Evolutionary conservation across 2,113 vertebrate genomes (phyloP).

Genomic region (Cryptomyrus ogoouensis): DNA sequence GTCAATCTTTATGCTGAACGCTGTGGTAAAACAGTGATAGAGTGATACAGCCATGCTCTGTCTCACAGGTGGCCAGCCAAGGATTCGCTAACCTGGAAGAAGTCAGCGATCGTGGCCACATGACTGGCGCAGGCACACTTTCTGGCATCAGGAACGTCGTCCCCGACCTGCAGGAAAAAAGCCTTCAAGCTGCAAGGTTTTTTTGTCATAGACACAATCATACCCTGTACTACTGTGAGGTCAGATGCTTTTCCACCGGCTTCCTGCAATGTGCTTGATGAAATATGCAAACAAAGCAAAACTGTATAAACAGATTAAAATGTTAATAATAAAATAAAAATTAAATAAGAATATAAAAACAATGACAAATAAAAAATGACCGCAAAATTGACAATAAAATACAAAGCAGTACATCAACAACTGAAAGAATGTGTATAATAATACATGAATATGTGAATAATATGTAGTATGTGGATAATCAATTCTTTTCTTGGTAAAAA

Average conservation of each 20-base stretch:
- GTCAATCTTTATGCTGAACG: background rate
- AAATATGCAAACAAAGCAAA: background rate
- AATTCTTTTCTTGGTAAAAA: background rate
- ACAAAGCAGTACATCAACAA: background rate
- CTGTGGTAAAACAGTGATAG: background rate
- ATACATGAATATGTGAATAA: background rate
- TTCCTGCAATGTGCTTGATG: background rate
- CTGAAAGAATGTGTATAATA: background rate
- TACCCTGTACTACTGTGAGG: background rate
- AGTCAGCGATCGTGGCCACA: conserved; percentile 88
- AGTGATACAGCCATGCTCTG: background rate
- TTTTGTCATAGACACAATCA: background rate
- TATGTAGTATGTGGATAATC: background rate
- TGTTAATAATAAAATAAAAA: background rate
- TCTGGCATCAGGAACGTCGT: conserved; percentile 86
- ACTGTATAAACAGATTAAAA: background rate
- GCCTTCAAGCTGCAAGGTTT: background rate
- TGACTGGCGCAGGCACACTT: conserved; percentile 95
- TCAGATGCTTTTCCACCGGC: background rate
- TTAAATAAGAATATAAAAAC: background rate
- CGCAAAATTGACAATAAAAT: background rate
- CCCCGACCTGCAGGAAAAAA: conserved; percentile 72
- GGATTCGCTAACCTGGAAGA: conserved; percentile 79
- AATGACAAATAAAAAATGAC: background rate
- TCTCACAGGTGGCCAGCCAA: background rate